These are phyloP conservation scores for Peromyscus leucopus DNA, from an alignment of 2,113 vertebrate genomes.

Conservation along the genomic window DNA sequence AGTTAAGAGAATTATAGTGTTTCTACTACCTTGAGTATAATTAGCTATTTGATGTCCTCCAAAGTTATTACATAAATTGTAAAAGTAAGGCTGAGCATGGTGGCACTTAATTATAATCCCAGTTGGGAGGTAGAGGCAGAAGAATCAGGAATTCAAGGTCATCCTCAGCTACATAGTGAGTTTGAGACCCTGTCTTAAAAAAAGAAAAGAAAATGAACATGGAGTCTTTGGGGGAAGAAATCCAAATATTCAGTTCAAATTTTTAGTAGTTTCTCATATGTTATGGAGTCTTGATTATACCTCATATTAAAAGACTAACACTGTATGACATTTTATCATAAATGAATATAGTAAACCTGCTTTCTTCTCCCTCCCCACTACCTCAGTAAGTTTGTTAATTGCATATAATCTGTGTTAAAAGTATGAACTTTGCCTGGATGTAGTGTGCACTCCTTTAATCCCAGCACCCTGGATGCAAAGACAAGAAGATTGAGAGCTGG, in stretches of 20 bases:
- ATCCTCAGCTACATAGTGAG: neutral
- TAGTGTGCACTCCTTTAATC: neutral
- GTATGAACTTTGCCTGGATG: neutral
- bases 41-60: neutral
- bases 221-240: constrained; percentile 23
- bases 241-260: constrained; percentile 23
- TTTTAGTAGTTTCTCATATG: constrained; percentile 33
- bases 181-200: neutral
- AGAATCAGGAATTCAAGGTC: neutral
- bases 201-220: neutral
- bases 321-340: constrained; percentile 1
- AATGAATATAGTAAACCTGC: constrained; percentile 23
- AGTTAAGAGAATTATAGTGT: neutral
- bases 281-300: constrained; percentile 47
- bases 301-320: constrained; percentile 33
- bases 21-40: neutral
- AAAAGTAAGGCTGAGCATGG: neutral
- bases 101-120: neutral
- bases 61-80: neutral
- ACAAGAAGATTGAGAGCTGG: neutral
- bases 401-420: constrained; percentile 37
- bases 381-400: constrained; percentile 39
- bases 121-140: neutral
- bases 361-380: neutral
- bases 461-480: neutral